Percentiles rank a stretch among this genome's conserved stretches.
Evolutionary conservation across 2,888 invertebrate genomes (phyloP).

Genomic region (Omphaloscelis lunosa): DNA sequence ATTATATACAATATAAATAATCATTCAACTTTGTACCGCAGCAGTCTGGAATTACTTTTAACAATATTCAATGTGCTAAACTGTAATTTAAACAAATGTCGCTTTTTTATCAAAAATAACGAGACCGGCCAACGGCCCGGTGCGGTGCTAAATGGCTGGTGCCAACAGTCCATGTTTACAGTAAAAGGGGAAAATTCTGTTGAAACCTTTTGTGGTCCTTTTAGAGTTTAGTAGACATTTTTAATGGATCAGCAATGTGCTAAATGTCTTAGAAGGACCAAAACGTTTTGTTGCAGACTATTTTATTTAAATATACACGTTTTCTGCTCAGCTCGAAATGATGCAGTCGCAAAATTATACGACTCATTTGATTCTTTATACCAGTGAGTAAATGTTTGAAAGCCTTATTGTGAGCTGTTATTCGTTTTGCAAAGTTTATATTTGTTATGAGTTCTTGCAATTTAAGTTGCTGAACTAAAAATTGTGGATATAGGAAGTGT

Average conservation of each 20-base stretch:
- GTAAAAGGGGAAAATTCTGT: constrained; percentile 14
- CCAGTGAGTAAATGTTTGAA: neutral
- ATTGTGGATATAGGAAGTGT: constrained; percentile 6
- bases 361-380: constrained; percentile 10
- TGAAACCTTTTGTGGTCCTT: constrained; percentile 20
- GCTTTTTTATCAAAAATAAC: constrained; percentile 13
- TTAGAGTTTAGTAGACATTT: neutral
- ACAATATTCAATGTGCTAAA: constrained; percentile 23
- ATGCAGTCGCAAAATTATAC: neutral
- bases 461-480: neutral
- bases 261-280: constrained; percentile 18
- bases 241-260: constrained; percentile 4
- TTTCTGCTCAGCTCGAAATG: constrained; percentile 12
- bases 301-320: neutral
- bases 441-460: constrained; percentile 6
- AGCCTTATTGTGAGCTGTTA: neutral
- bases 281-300: constrained; percentile 4
- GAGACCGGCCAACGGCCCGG: neutral
- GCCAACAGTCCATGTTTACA: neutral
- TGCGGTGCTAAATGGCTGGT: constrained; percentile 23
- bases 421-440: neutral
- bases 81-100: constrained; percentile 13
- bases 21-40: constrained; percentile 24
- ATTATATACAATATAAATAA: constrained; percentile 20
- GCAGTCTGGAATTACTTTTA: constrained; percentile 33